Conservation (phyloP, 1,140 invertebrate genomes). For the Andricus grossulariae region DNA sequence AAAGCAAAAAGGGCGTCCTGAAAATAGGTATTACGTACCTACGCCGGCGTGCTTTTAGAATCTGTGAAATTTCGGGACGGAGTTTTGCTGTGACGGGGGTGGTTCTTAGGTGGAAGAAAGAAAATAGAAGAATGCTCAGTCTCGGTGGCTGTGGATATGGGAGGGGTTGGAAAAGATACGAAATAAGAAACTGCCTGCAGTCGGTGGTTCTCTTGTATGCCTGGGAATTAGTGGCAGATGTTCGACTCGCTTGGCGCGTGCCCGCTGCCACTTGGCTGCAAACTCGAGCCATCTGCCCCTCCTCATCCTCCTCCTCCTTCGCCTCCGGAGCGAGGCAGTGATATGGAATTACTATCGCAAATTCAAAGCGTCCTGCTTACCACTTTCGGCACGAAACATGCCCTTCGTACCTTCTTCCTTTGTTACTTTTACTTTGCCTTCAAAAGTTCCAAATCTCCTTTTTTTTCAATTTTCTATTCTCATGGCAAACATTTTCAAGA, state of each 20-base stretch:
- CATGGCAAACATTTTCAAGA: no score
- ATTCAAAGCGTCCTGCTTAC: slow-evolving; percentile 20
- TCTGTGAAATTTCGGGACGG: slow-evolving; percentile 23
- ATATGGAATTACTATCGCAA: slow-evolving; percentile 29
- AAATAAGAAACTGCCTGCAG: slow-evolving; percentile 62
- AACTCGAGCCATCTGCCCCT: slow-evolving; percentile 72
- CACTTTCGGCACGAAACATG: slow-evolving; percentile 23
- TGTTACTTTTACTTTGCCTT: slow-evolving; percentile 36
- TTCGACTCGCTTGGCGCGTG: slow-evolving; percentile 58
- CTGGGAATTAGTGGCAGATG: slow-evolving; percentile 67
- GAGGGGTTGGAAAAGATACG: slow-evolving; percentile 56
- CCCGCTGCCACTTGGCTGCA: slow-evolving; percentile 74
- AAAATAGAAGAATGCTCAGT: slow-evolving; percentile 25
- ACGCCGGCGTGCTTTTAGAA: background rate
- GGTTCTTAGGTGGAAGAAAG: slow-evolving; percentile 13
- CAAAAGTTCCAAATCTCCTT: slow-evolving; percentile 1
- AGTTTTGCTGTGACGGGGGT: slow-evolving; percentile 29
- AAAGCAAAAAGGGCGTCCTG: slow-evolving; percentile 43
- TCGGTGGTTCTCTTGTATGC: slow-evolving; percentile 60
- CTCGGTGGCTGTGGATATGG: slow-evolving; percentile 19
- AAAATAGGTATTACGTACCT: background rate
- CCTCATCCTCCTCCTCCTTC: slow-evolving; percentile 55
- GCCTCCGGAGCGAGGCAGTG: slow-evolving; percentile 33
- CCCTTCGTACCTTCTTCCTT: slow-evolving; percentile 37
- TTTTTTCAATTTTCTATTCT: no score